These are phyloP conservation scores for Poeciliopsis gracilis DNA, from an alignment of 2,797 vertebrate species.

Conservation along the genomic window DNA sequence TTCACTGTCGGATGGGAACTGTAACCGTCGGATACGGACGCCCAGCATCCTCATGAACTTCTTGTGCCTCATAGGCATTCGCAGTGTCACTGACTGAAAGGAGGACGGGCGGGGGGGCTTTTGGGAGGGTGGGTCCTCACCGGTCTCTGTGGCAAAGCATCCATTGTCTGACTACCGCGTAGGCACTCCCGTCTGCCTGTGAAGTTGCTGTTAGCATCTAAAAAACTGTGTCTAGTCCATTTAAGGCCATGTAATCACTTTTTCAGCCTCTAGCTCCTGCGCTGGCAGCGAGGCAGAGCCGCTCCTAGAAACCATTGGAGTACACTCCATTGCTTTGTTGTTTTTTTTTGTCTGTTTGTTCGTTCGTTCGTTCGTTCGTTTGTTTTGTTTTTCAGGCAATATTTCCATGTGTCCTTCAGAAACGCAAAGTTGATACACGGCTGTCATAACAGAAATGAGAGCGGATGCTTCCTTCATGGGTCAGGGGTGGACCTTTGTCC, in stretches of 20 bases:
- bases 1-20: constrained; percentile 52
- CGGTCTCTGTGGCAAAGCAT: constrained; percentile 54
- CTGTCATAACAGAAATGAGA: constrained; percentile 51
- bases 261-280: constrained; percentile 57
- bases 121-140: constrained; percentile 17
- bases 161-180: constrained; percentile 46
- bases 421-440: constrained; percentile 61
- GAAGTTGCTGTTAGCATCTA: constrained; percentile 64
- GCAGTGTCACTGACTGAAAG: constrained; percentile 68
- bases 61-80: constrained; percentile 65
- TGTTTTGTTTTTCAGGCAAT: constrained; percentile 47
- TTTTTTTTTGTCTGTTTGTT: not conserved
- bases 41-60: constrained; percentile 64
- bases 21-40: constrained; percentile 56
- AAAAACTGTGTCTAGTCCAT: constrained; percentile 62
- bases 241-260: constrained; percentile 47
- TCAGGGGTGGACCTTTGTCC: constrained; percentile 57
- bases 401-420: constrained; percentile 68
- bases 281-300: constrained; percentile 55
- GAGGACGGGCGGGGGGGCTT: not conserved
- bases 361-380: constrained; percentile 32
- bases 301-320: constrained; percentile 60
- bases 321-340: constrained; percentile 71
- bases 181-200: constrained; percentile 58
- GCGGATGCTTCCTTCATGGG: constrained; percentile 53